phyloP scores from a whole-genome alignment of 2,888 invertebrate genomes.

The Archaeoteleia sp. region DNA sequence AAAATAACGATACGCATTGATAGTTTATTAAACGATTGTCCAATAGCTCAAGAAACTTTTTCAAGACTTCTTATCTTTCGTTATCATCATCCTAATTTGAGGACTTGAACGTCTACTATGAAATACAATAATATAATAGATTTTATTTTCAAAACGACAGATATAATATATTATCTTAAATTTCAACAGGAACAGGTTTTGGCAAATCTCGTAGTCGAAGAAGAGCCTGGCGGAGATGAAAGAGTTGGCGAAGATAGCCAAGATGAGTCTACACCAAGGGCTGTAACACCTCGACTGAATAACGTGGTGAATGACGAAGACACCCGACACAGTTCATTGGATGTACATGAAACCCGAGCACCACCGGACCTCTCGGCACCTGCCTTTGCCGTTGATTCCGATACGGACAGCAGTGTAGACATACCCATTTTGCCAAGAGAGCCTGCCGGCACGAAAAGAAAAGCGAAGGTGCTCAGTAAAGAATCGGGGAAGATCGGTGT shows the following conservation, averaged over 20 bases:
- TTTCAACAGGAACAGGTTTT: slow-evolving; percentile 68
- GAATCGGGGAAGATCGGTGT: slow-evolving; percentile 94
- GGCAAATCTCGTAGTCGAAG: slow-evolving; percentile 70
- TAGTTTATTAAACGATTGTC: not conserved
- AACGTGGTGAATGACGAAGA: slow-evolving; percentile 76
- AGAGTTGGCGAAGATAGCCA: slow-evolving; percentile 73
- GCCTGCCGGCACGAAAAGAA: slow-evolving; percentile 84
- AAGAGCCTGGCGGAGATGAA: slow-evolving; percentile 72
- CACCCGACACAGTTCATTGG: slow-evolving; percentile 73
- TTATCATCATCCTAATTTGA: too few relatives aligned
- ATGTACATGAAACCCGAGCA: slow-evolving; percentile 72
- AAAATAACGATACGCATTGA: not conserved
- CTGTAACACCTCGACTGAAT: slow-evolving; percentile 67
- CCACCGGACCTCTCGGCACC: slow-evolving; percentile 71
- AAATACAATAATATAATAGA: too few relatives aligned
- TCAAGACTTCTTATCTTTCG: not conserved
- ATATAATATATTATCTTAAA: not conserved
- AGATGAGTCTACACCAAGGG: slow-evolving; percentile 69
- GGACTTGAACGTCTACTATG: too few relatives aligned
- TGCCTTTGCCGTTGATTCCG: slow-evolving; percentile 76
- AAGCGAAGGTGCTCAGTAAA: slow-evolving; percentile 89
- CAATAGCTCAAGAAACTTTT: not conserved
- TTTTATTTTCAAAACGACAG: not conserved
- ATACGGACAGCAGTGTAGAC: slow-evolving; percentile 79
- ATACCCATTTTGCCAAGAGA: slow-evolving; percentile 77